Conservation (phyloP, 1,140 invertebrate genomes). For the Atta texana region DNA sequence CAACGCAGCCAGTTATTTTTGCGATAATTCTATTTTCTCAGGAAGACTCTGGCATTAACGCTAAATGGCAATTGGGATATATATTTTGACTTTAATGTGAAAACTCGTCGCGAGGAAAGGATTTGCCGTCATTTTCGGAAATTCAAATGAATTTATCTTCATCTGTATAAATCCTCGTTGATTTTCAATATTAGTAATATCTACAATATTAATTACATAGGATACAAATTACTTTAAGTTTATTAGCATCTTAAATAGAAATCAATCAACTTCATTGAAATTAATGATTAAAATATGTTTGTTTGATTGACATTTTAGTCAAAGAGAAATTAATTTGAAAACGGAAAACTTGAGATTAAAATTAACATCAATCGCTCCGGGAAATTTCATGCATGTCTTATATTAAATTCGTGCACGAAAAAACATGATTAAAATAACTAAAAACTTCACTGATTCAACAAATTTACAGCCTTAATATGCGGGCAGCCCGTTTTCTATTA, state of each 20-base stretch:
- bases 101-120: neutral
- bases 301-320: neutral
- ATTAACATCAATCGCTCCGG: neutral
- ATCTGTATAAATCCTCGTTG: neutral
- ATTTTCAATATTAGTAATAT: neutral
- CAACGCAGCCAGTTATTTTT: constrained; percentile 32
- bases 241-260: neutral
- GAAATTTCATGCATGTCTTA: no score
- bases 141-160: neutral
- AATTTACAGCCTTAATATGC: no score
- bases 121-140: neutral
- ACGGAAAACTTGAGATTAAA: neutral
- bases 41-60: neutral
- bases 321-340: neutral
- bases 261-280: neutral
- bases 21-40: constrained; percentile 18
- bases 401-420: no score
- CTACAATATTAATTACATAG: neutral
- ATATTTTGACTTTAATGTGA: neutral
- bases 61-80: neutral
- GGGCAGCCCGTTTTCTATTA: no score
- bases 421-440: no score
- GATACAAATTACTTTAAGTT: neutral
- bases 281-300: no score
- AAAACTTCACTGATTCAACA: no score